Evolutionary conservation across 2,797 vertebrate genomes (phyloP), one percentile per base, ranked within the genome.

Genomic region (Somateria mollissima): DNA sequence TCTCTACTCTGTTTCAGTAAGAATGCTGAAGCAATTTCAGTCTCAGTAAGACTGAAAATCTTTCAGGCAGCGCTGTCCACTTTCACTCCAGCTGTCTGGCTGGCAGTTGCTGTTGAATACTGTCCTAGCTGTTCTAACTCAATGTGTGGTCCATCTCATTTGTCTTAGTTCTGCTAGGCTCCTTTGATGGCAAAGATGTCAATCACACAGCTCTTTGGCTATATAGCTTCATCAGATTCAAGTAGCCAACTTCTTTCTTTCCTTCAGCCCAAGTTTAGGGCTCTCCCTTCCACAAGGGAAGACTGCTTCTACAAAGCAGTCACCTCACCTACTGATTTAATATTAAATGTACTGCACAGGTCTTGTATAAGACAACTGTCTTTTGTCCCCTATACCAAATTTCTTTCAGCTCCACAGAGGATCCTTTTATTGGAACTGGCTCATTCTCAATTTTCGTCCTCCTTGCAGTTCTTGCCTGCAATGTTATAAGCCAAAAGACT

Each of bases 361-460:
- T n/a, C 2, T 32, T 0, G 0, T 61, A 34, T 8, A 77, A 21
- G 5, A 49, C 34, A 5, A 60, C 0, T 4, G 8, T 6, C 13
- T 45, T 81, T 56, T 60, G 25, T 45, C 4, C 17, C 21, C 16
- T 15, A 49, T 6, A 57, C 8, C 19, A 71, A 25, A 61, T 51
- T 77, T 77, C 36, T 64, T 53, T 57, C 54, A 60, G 62, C 3
- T 56, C 32, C 67, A 4, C 8, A 51, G 28, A 62, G 70, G 22
- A 53, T 14, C 19, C 25, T 28, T 22, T 39, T 47, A 34, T 2
- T 60, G 4, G 6, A 73, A 77, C 19, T 22, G 25, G 22, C 39
- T 15, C 84, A 53, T 60, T 82, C 43, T 53, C 39, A 28, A 3
- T 45, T 15, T 25, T 84, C 17, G 24, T 87, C 32, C 9, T 84